Conservation (phyloP, 2,888 invertebrate species). For the Aleiodes testaceus region DNA sequence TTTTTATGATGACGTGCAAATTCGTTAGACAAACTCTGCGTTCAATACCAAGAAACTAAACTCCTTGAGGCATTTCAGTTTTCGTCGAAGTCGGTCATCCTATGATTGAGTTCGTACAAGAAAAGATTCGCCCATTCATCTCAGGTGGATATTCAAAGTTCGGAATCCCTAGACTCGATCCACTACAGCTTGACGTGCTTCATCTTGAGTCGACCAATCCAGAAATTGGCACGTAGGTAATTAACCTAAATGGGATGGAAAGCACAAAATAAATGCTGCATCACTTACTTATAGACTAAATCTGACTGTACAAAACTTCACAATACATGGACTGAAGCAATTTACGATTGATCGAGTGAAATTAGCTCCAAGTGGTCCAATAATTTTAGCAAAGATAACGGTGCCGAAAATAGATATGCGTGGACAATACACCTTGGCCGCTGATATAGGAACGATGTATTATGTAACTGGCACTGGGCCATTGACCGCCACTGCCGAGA, state of each 20-base stretch:
- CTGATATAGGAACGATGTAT: conserved; percentile 61
- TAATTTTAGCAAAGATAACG: conserved; percentile 63
- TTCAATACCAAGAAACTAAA: too few species aligned
- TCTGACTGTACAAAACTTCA: conserved; percentile 57
- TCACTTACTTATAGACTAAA: conserved; percentile 55
- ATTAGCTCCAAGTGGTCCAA: conserved; percentile 63
- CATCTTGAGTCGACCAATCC: conserved; percentile 59
- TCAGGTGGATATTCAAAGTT: conserved; percentile 65
- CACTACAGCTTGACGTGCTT: conserved; percentile 61
- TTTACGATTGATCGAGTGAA: conserved; percentile 63
- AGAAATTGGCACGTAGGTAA: conserved; percentile 65
- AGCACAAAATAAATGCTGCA: not conserved
- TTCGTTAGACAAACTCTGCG: not conserved
- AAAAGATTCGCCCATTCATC: conserved; percentile 66
- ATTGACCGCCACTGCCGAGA: conserved; percentile 57
- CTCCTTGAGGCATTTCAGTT: conserved; percentile 58
- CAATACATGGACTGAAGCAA: conserved; percentile 60
- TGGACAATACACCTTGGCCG: conserved; percentile 65
- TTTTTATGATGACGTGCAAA: too few species aligned
- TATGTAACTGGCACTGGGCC: conserved; percentile 59
- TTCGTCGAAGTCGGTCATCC: conserved; percentile 69
- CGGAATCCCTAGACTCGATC: conserved; percentile 63
- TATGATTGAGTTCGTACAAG: conserved; percentile 62
- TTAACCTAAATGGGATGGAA: conserved; percentile 1
- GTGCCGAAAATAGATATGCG: conserved; percentile 59